A percentile compares a stretch with the other conserved stretches of the same genome.
phyloP scores from a whole-genome alignment of 2,888 invertebrate species.

The Cloeon dipterum region DNA sequence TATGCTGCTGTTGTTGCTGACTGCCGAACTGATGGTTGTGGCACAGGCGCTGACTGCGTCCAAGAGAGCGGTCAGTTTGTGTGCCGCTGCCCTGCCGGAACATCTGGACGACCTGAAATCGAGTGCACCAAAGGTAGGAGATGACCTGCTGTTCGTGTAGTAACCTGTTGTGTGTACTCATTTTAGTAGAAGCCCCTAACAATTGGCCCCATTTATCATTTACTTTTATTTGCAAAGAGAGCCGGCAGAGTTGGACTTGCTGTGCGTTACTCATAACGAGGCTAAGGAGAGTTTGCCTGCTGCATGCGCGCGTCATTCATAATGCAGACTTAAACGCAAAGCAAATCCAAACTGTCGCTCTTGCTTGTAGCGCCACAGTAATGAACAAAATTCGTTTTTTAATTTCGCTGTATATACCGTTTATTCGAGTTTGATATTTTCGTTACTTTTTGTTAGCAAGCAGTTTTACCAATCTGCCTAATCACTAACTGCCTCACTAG shows the following conservation, averaged over 20 bases:
- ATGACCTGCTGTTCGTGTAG: too few relatives aligned
- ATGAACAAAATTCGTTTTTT: background rate
- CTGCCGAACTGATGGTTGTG: conserved; percentile 66
- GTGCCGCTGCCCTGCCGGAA: conserved; percentile 55
- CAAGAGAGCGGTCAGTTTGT: conserved; percentile 64
- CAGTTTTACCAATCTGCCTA: conserved; percentile 38
- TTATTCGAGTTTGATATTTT: conserved; percentile 2
- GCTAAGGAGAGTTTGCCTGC: too few relatives aligned
- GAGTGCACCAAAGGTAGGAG: conserved; percentile 42
- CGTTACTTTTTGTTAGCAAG: conserved; percentile 21
- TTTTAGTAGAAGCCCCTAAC: too few relatives aligned
- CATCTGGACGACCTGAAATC: conserved; percentile 43
- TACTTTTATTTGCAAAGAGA: too few relatives aligned
- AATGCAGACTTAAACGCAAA: too few relatives aligned
- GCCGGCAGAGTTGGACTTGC: too few relatives aligned
- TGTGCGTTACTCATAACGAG: too few relatives aligned
- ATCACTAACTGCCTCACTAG: conserved; percentile 15
- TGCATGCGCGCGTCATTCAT: too few relatives aligned
- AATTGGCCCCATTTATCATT: too few relatives aligned
- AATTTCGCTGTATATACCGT: background rate
- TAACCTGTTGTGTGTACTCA: too few relatives aligned
- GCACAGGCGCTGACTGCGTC: conserved; percentile 66
- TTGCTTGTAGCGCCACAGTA: too few relatives aligned
- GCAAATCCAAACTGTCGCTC: too few relatives aligned
- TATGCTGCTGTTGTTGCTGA: conserved; percentile 35